These are phyloP conservation scores for Steatocranus sp. DNA, from an alignment of 2,797 vertebrate species.

Conservation along the genomic window DNA sequence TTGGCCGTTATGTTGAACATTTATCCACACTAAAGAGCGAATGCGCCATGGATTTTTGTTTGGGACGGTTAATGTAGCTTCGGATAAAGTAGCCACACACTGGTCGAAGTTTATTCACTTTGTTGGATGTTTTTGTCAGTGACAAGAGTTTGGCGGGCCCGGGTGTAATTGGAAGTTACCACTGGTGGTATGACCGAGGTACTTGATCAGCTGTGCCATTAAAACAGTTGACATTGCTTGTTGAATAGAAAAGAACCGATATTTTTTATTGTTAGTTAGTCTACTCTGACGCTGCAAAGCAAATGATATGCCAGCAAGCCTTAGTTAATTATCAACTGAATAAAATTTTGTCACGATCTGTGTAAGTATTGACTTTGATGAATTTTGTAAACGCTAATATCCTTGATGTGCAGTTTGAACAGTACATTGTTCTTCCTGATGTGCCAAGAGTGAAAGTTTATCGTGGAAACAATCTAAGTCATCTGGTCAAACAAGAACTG, in stretches of 20 bases:
- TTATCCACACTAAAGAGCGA: neutral
- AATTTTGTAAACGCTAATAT: neutral
- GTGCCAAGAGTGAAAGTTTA: neutral
- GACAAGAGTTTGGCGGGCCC: constrained; percentile 35
- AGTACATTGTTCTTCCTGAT: neutral
- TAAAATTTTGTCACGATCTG: neutral
- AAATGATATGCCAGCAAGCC: neutral
- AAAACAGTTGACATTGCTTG: neutral
- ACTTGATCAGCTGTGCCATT: neutral
- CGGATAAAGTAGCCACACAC: neutral
- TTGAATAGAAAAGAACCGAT: neutral
- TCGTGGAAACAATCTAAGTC: neutral
- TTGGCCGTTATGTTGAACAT: neutral
- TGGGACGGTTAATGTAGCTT: neutral
- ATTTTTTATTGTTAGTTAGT: neutral
- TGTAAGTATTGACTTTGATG: neutral
- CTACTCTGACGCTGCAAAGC: neutral
- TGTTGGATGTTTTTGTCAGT: neutral
- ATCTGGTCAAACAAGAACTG: neutral
- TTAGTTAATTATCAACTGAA: neutral
- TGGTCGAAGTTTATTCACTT: neutral
- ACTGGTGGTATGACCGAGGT: constrained; percentile 20
- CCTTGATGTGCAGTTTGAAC: neutral
- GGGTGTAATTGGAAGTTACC: neutral
- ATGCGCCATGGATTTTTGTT: rapidly evolving